These are phyloP conservation scores for Arbacia lixula DNA, from an alignment of 53 echinoderm and acorn worm genomes.

Conservation along the genomic window DNA sequence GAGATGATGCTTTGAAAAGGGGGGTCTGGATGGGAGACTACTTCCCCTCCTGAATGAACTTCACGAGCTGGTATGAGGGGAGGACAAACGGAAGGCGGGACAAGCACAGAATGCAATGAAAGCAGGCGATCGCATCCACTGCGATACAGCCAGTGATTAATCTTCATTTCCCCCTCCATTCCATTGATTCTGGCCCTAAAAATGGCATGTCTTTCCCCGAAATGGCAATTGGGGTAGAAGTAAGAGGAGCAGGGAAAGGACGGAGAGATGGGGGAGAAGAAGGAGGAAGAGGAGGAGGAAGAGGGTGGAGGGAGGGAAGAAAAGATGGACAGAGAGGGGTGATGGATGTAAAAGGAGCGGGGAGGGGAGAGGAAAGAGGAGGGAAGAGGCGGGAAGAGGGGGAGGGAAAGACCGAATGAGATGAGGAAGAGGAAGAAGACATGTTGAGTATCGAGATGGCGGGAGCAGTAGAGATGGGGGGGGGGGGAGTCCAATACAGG, in stretches of 20 bases:
- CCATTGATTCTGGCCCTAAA: conserved; percentile 1
- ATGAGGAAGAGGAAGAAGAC: not conserved
- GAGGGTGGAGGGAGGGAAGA: not conserved
- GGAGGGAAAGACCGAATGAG: too few species aligned
- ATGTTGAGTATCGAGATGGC: not conserved
- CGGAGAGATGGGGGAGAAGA: not conserved
- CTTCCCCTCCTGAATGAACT: not conserved
- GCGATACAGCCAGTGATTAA: conserved; percentile 26
- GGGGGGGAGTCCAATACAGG: too few species aligned
- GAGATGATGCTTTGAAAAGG: too few species aligned
- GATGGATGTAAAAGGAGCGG: too few species aligned
- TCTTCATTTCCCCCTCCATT: conserved; percentile 36
- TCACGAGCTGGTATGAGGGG: conserved; percentile 12
- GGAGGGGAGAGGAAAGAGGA: not conserved
- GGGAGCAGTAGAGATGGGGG: not conserved
- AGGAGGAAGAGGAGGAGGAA: too few species aligned
- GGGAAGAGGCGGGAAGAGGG: not conserved
- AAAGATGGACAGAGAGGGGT: too few species aligned
- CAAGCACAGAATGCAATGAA: conserved; percentile 14
- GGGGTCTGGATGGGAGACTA: too few species aligned
- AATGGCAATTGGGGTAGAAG: conserved; percentile 37
- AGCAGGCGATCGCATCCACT: conserved; percentile 16
- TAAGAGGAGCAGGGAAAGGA: not conserved
- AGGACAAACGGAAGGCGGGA: conserved; percentile 32
- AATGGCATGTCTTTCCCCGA: conserved; percentile 21